A percentile compares a stretch with the other conserved stretches of the same genome.
These are phyloP conservation scores for Emydoidea blandingii DNA, from an alignment of 2,797 vertebrate genomes.

Conservation along the genomic window DNA sequence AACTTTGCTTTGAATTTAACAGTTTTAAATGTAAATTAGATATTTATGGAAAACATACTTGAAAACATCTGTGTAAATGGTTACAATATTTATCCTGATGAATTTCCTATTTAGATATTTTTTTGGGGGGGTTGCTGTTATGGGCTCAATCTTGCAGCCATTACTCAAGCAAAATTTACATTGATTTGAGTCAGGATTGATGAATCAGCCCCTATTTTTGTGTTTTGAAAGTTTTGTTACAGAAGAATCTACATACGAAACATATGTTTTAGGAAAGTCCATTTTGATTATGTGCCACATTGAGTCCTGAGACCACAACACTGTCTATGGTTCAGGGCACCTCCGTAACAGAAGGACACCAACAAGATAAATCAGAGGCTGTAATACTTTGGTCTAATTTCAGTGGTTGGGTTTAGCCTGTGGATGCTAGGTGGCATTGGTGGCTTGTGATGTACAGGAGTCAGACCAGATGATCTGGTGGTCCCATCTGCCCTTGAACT, in stretches of 20 bases:
- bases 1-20: constrained; percentile 52
- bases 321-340: background rate
- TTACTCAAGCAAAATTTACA: background rate
- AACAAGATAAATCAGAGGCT: background rate
- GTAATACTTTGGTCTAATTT: background rate
- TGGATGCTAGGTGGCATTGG: background rate
- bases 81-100: constrained; percentile 48
- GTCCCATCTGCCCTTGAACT: background rate
- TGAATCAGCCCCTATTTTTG: background rate
- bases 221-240: background rate
- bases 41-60: constrained; percentile 13
- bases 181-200: background rate
- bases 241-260: background rate
- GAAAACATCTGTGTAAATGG: background rate
- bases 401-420: too few species aligned
- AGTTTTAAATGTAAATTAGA: constrained; percentile 42
- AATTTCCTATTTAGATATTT: constrained; percentile 48
- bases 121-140: background rate
- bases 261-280: background rate
- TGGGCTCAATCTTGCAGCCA: background rate
- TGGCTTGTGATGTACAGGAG: background rate
- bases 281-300: background rate
- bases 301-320: background rate
- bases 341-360: background rate
- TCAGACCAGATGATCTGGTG: background rate